Evolutionary conservation across 2,888 invertebrate genomes (phyloP).

Genomic region (Macroteleia sp.): DNA sequence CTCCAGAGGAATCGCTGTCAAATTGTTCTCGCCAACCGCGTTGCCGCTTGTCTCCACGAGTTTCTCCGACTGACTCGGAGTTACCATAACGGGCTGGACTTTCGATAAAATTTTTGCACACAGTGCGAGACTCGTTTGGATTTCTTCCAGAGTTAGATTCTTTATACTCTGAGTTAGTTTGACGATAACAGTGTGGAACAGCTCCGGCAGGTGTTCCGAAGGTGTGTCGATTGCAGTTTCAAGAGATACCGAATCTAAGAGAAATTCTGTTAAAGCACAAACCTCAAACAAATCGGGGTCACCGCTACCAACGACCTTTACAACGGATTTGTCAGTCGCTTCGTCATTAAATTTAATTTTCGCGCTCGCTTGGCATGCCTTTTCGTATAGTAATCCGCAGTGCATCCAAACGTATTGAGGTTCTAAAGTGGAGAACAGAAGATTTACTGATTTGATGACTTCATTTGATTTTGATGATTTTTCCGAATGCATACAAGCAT

Average conservation of each 20-base stretch:
- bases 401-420: conserved; percentile 95
- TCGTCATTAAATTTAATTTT: conserved; percentile 66
- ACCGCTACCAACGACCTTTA: conserved; percentile 86
- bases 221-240: conserved; percentile 92
- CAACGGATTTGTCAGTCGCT: conserved; percentile 72
- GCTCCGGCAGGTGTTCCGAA: conserved; percentile 90
- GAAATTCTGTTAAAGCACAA: conserved; percentile 89
- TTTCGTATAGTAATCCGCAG: conserved; percentile 87
- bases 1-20: conserved; percentile 84
- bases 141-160: conserved; percentile 86
- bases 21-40: conserved; percentile 67
- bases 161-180: conserved; percentile 86
- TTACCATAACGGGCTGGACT: conserved; percentile 88
- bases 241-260: conserved; percentile 90
- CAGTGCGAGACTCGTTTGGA: conserved; percentile 87
- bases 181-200: conserved; percentile 88
- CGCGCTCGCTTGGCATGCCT: conserved; percentile 84
- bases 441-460: conserved; percentile 92
- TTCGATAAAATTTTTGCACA: conserved; percentile 90
- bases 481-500: conserved; percentile 75
- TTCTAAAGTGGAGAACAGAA: conserved; percentile 92
- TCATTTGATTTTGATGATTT: conserved; percentile 86
- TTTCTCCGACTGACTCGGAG: conserved; percentile 70
- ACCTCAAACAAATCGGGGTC: conserved; percentile 88
- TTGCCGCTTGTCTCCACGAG: conserved; percentile 62